Evolutionary conservation across 37 sponge, comb jelly and placozoan species (phyloP), one percentile per base, ranked within the genome.

Genomic region (Axinella damicornis): DNA sequence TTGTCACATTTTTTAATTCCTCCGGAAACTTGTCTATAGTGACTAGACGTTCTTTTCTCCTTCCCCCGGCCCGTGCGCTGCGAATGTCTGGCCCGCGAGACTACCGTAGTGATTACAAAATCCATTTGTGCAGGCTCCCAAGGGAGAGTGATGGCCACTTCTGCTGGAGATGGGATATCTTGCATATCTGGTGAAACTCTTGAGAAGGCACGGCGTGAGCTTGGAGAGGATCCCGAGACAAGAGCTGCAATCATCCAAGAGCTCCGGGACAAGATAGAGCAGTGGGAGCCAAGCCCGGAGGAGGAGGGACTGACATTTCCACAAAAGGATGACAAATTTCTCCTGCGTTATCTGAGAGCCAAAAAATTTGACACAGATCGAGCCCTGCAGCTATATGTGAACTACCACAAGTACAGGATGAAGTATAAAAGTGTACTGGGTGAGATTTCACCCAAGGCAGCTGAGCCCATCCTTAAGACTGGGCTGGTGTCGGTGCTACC

Each of bases 291-390:
- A 5, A 40, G 64, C 46, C 73, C 73, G 37, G 52, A 82, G 22
- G 64, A 83, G 34, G 53, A 74, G 65, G 56, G 37, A 5, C 16
- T 74, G 25, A 54, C 22, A 39, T 65, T 83, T 34, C 9, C 40
- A 32, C 31, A 88, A 71, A 57, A 71, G 11, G 93, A 92, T 56
- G 78, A 57, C 32, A 41, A 82, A 52, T 92, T 92, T 34, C 84
- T 92, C 25, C 58, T 92, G 1, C 74, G 88, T 6, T 92, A 88
- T 60, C 52, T 92, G 1, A 28, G 93, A 1, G 85, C 93, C 27
- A 67, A 60, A 24, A 92, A 92, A 75, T 92, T 87, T 60, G 85
- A 92, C 62, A 37, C 82, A 12, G 74, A 77, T 0, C 75, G 93
- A 0, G 78, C 93, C 38, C 20, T 32, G 5, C 30, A 32, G 39